Evolutionary conservation across 2,113 vertebrate genomes (phyloP).

Genomic region (Myiozetetes cayanensis): DNA sequence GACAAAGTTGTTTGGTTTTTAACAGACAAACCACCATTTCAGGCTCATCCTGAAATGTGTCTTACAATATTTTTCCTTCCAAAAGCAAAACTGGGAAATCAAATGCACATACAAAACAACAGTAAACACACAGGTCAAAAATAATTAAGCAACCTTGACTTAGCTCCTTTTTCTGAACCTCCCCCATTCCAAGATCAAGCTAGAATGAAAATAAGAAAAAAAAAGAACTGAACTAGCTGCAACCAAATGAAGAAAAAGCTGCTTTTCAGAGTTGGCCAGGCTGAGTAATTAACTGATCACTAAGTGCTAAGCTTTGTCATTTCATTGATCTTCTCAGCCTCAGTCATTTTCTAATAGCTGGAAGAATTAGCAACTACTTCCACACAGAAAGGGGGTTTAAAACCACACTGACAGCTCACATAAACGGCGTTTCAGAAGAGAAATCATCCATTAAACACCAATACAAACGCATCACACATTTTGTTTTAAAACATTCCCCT

Average conservation of each 20-base stretch:
- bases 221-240: neutral
- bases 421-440: neutral
- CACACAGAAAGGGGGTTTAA: neutral
- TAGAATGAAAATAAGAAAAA: neutral
- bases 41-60: neutral
- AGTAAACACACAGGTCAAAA: neutral
- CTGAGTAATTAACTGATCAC: conserved; percentile 10
- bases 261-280: neutral
- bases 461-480: accelerated
- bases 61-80: neutral
- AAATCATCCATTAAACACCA: neutral
- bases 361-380: neutral
- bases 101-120: neutral
- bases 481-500: neutral
- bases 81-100: neutral
- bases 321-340: neutral
- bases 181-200: neutral
- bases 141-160: no score
- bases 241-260: neutral
- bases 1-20: neutral
- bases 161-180: neutral
- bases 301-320: neutral
- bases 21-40: neutral
- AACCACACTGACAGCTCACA: neutral
- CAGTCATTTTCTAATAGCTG: neutral